These are phyloP conservation scores for Actinopyga echinites DNA, from an alignment of 53 echinoderm and acorn worm genomes.

Conservation along the genomic window DNA sequence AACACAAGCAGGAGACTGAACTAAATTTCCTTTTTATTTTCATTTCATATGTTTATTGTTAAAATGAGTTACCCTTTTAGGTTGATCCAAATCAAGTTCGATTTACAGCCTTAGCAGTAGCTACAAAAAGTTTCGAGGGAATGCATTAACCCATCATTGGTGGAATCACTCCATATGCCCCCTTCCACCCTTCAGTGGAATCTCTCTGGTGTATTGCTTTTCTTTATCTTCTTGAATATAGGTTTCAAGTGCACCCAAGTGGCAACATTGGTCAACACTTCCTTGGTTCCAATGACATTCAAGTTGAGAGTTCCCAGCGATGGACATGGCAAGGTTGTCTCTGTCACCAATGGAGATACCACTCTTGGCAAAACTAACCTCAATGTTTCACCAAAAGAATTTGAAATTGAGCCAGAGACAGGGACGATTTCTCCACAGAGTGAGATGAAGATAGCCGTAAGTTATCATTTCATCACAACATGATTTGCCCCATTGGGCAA, in stretches of 20 bases:
- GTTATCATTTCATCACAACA: not conserved
- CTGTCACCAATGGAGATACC: slow-evolving; percentile 79
- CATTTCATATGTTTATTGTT: too few species aligned
- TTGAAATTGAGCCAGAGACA: slow-evolving; percentile 73
- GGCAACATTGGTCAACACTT: slow-evolving; percentile 86
- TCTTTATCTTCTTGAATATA: not conserved
- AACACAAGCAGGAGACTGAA: too few species aligned
- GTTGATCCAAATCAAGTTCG: too few species aligned
- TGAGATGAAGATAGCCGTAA: slow-evolving; percentile 87
- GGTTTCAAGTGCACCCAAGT: slow-evolving; percentile 94
- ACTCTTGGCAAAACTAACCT: slow-evolving; percentile 83
- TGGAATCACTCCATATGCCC: too few species aligned
- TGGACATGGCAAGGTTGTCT: slow-evolving; percentile 81
- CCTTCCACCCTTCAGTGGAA: too few species aligned
- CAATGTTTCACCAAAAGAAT: slow-evolving; percentile 73
- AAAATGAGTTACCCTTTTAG: too few species aligned
- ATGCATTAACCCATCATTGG: too few species aligned
- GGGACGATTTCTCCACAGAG: slow-evolving; percentile 91
- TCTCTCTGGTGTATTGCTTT: too few species aligned
- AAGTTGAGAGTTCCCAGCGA: slow-evolving; percentile 85
- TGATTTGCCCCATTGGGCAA: not conserved
- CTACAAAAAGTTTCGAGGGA: too few species aligned
- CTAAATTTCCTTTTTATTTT: too few species aligned
- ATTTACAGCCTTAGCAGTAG: too few species aligned
- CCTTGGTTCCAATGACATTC: slow-evolving; percentile 93